Evolutionary conservation across 2,797 vertebrate species (phyloP), one percentile per base, ranked within the genome.

Genomic region (Bradypodion ventrale): DNA sequence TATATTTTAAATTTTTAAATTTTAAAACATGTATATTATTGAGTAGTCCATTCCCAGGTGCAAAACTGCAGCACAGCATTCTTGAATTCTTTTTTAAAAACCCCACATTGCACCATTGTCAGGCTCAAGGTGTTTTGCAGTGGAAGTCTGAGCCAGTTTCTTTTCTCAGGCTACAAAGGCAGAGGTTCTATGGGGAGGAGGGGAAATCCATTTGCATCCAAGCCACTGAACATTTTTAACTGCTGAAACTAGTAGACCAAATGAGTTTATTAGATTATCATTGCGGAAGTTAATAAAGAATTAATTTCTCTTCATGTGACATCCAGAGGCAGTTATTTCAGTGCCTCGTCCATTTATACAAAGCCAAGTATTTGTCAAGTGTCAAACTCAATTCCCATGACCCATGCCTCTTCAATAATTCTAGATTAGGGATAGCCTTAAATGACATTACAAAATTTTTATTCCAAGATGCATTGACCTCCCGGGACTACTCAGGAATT

Each of bases 391-490:
- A 96, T 99, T 98, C 96, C 97, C 95, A 93, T 93, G 88, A 94
- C 93, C 92, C 94, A 94, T 95, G 97, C 96, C 96, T 95, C 93
- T 95, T 94, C 95, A 97, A 98, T 99, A 98, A 98, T 97, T 96
- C 95, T 96, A 95, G 97, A 97, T 97, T 97, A 97, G 97, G 96
- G 95, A 96, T 94, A 94, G 96, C 96, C 93, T 96, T 96, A 98
- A 99, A 98, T 98, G 96, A 98, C 97, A 98, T 99, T 99, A 99
- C 93, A 96, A 97, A 98, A 98, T 98, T 98, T 97, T 97, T 97
- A 97, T 98, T 99, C 98, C 96, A 92, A 96, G 96, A 95, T 94
- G 95, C 95, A 96, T 96, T 94, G 95, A 96, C 95, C 97, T 97
- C 97, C 95, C 95, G 97, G 97, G 98, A 98, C 96, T 93, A 92